A percentile compares a stretch with the other conserved stretches of the same genome.
phyloP scores from a whole-genome alignment of 2,888 invertebrate genomes.

The Tipula lateralis region DNA sequence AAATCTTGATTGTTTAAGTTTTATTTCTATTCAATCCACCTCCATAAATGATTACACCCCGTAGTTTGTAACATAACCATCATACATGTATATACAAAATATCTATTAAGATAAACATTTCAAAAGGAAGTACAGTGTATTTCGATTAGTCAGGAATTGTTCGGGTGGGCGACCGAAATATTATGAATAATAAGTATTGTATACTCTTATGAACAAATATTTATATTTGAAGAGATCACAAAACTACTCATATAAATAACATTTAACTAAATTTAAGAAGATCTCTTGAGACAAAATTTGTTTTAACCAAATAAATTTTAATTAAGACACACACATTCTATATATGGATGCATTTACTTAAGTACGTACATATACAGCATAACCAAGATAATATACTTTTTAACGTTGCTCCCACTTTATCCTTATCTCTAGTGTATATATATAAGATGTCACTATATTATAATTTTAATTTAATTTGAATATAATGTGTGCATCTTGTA shows the following conservation, averaged over 20 bases:
- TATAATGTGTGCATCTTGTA: conserved; percentile 8
- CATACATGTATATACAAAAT: neutral
- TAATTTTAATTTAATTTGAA: neutral
- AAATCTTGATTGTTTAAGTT: neutral
- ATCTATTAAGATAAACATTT: neutral
- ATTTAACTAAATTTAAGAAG: neutral
- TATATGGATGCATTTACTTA: neutral
- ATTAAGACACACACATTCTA: neutral
- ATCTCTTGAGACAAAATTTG: conserved; percentile 14
- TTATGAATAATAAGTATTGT: neutral
- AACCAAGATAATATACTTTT: neutral
- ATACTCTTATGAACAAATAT: neutral
- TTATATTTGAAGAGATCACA: neutral
- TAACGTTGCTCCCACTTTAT: neutral
- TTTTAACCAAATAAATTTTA: conserved; percentile 2
- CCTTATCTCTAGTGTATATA: neutral
- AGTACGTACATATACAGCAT: neutral
- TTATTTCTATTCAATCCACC: neutral
- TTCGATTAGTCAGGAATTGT: conserved; percentile 1
- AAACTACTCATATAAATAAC: neutral
- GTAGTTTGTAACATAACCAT: neutral
- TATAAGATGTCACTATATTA: neutral
- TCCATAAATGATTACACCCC: neutral
- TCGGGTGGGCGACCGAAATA: neutral
- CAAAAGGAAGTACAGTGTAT: neutral